Conservation (phyloP, 2,113 vertebrate genomes). For the Colistium nudipinnis region DNA sequence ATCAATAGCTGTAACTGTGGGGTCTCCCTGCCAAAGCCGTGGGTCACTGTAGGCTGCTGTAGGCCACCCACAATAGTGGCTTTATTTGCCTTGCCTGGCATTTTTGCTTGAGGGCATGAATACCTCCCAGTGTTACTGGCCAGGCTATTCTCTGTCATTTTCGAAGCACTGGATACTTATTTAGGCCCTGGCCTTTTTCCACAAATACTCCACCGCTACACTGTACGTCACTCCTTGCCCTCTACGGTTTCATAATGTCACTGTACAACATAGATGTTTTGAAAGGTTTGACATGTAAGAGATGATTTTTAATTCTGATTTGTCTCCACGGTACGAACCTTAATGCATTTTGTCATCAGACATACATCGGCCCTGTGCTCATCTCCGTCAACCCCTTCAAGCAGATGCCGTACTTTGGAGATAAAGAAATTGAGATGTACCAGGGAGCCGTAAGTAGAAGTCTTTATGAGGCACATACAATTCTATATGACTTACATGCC, state of each 20-base stretch:
- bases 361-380: slow-evolving; percentile 96
- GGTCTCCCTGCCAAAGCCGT: slow-evolving; percentile 70
- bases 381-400: slow-evolving; percentile 99
- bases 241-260: slow-evolving; percentile 2
- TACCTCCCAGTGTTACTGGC: slow-evolving; percentile 61
- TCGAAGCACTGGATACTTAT: slow-evolving; percentile 57
- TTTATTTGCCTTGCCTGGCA: slow-evolving; percentile 73
- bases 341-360: slow-evolving; percentile 85
- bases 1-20: slow-evolving; percentile 74
- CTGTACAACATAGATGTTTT: neutral
- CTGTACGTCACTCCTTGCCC: slow-evolving; percentile 39
- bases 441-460: slow-evolving; percentile 94
- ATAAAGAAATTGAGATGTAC: slow-evolving; percentile 98
- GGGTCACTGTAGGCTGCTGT: slow-evolving; percentile 65
- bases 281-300: neutral
- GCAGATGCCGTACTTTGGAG: slow-evolving; percentile 98
- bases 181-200: slow-evolving; percentile 46
- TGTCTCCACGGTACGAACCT: slow-evolving; percentile 69
- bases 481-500: neutral
- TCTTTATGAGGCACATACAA: neutral
- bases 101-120: slow-evolving; percentile 58
- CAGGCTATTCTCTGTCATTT: slow-evolving; percentile 52
- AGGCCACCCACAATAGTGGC: slow-evolving; percentile 80
- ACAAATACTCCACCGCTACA: slow-evolving; percentile 32
- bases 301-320: neutral